Evolutionary conservation across 2,888 invertebrate species (phyloP), one percentile per base, ranked within the genome.

Genomic region (Leptinotarsa haldemani): DNA sequence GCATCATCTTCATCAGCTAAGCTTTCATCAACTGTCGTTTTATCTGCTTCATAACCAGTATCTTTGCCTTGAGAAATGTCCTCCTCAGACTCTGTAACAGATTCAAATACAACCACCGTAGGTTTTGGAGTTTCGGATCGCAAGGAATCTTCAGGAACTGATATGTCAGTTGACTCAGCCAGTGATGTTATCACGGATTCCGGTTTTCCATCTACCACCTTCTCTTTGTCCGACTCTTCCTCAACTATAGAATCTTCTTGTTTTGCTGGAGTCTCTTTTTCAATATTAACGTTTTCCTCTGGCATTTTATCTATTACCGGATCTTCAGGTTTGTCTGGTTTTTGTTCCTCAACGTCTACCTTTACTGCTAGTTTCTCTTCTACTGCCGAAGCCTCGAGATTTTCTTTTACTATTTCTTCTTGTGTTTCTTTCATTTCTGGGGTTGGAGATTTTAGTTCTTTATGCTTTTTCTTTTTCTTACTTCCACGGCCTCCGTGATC

Each of bases 21-120:
- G 86, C 89, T 84, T 86, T 92, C 89, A 86, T 92, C 90, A 82
- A 92, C 89, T 25, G 91, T 87, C 1, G 92, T 91, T 76, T 92
- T 88, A 82, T 93, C 94, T 13, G 93, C 90, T 84, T 94, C 94
- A 82, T 94, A 94, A n/a, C 94, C 94, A 75, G 89, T 89, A 83
- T 91, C 92, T 84, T 90, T 90, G 64, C 89, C 87, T 70, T 88
- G 77, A 15, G 74, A 77, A 46, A 75, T 72, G 71, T 89, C 90
- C 40, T 87, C 83, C 65, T 85, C 85, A 46, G 85, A 83, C 46
- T 83, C 83, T 15, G 81, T 83, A 16, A 80, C 79, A 12, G 82
- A 63, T 71, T 85, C 86, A 70, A 87, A 85, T 15, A 86, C 80
- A 78, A 89, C 88, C 12, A 90, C 89, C 13, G 89, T 89, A 58